Evolutionary conservation across 2,797 vertebrate genomes (phyloP).

Genomic region (Gambusia yucatana): DNA sequence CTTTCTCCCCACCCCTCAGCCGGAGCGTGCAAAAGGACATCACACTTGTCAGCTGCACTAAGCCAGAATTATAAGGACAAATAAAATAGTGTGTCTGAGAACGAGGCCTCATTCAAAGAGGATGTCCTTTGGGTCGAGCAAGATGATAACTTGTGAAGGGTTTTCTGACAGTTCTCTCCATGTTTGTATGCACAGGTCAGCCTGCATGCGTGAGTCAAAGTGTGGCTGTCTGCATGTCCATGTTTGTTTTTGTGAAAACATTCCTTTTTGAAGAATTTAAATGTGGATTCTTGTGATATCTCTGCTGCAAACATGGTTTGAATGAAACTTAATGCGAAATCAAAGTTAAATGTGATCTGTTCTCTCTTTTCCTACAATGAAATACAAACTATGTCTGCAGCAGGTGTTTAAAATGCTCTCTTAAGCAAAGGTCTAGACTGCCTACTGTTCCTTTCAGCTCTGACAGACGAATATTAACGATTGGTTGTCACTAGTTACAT

Average conservation of each 20-base stretch:
- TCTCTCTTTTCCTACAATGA: not conserved
- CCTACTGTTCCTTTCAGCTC: not conserved
- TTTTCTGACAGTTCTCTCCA: slow-evolving; percentile 22
- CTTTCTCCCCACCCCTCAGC: slow-evolving; percentile 71
- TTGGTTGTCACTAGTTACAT: not conserved
- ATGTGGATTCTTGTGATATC: slow-evolving; percentile 15
- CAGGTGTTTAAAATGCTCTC: not conserved
- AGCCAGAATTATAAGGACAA: slow-evolving; percentile 75
- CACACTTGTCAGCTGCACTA: slow-evolving; percentile 73
- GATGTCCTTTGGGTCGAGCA: slow-evolving; percentile 45
- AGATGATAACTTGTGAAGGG: slow-evolving; percentile 43
- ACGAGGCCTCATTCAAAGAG: slow-evolving; percentile 47
- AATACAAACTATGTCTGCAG: not conserved
- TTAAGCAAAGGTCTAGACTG: not conserved
- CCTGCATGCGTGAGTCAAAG: not conserved
- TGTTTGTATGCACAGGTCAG: slow-evolving; percentile 1
- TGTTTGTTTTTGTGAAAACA: slow-evolving; percentile 1
- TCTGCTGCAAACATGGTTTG: not conserved
- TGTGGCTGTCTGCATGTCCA: not conserved
- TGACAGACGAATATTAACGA: not conserved
- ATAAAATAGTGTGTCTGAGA: slow-evolving; percentile 67
- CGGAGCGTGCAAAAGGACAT: slow-evolving; percentile 75
- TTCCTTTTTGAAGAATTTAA: not conserved
- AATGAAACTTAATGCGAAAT: not conserved
- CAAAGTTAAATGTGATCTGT: slow-evolving; percentile 7